Base-by-base conservation (phyloP, 2,797 vertebrate genomes). In the Molothrus ater region DNA sequence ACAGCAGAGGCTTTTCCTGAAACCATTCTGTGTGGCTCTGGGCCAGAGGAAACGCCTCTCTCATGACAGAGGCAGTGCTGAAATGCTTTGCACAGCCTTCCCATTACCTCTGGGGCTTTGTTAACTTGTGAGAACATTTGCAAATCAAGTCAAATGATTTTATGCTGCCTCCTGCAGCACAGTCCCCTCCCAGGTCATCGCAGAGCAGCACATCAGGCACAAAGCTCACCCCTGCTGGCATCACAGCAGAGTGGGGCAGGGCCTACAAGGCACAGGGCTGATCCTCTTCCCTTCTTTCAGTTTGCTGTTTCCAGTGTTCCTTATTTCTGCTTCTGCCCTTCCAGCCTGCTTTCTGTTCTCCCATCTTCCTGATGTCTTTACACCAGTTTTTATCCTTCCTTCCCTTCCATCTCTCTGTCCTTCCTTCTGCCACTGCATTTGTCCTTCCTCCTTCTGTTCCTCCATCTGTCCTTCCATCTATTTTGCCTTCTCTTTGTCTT, bases 171-270 rank as follows among this genome's bases (percentile, higher is more conserved):
- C 3, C 10, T 0, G 0, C 13, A 72, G 72, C 51, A 85, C 13
- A 9, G 0, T 1, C 17, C n/a, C 48, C 15, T 81, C 28, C 20
- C 31, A 19, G 53, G 65, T 31, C 34, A 18, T 54, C 1, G 4
- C 34, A 32, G 42, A 51, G 34, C 42, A 29, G 7, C 50, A 6
- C 21, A 9, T 25, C 7, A 17, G 24, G 22, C 54, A 54, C 0
- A 0, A 34, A 48, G 2, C 0, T 42, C 7, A 14, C 14, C n/a
- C 15, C 2, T 25, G 48, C 65, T 34, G 17, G 28, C 7, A 0
- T 21, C 57, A 17, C n/a, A 22, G 17, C 16, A 4, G 43, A 36
- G 45, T 9, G 14, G 34, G 50, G 10, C 70, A 59, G 36, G 47
- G 42, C 28, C 24, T 66, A 1, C 26, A 36, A 21, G 53, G 61